Base-by-base conservation (phyloP, 2,888 invertebrate species). In the Tridacna gigas region DNA sequence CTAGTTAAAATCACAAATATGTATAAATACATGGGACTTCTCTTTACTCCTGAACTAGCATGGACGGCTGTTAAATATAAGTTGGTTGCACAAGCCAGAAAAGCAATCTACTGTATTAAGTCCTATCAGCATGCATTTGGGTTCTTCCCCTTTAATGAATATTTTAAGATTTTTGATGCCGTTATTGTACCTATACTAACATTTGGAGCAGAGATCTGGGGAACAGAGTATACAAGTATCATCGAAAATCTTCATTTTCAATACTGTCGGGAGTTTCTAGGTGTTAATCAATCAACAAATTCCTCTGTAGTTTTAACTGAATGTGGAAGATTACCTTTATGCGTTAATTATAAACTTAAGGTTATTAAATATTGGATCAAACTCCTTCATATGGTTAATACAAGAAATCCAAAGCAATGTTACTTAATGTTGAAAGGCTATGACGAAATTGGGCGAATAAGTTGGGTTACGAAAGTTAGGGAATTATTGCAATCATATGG, bases 381-480 rank as follows among this genome's bases (percentile, higher is more conserved):
- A 61, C 11, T 61, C n/a, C 61, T 20, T 22, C 18, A 13, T 13
- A n/a, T n/a, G n/a, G n/a, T n/a, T n/a, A n/a, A n/a, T n/a, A n/a
- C n/a, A n/a, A n/a, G n/a, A n/a, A n/a, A 9, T 22, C 61, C 61
- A 61, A 61, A 61, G 22, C 61, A 61, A 61, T 61, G n/a, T 61
- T 13, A 61, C n/a, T 61, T 11, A 20, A 61, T 61, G 61, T 20
- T 61, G 22, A 61, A 61, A 61, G 18, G n/a, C 22, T 22, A 61
- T 61, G n/a, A 61, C 61, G n/a, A 61, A 61, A 9, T 61, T 9
- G 61, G 13, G 18, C 18, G 61, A 22, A 61, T 7, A 61, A 13
- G 45, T 26, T 79, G 78, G 78, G 78, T 69, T 37, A 79, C 45
- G 9, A 45, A 63, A 56, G 37, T 79, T 45, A 56, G 47, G 69